Evolutionary conservation across 2,888 invertebrate species (phyloP), one percentile per base, ranked within the genome.

Genomic region (Tanytarsus gracilentus): DNA sequence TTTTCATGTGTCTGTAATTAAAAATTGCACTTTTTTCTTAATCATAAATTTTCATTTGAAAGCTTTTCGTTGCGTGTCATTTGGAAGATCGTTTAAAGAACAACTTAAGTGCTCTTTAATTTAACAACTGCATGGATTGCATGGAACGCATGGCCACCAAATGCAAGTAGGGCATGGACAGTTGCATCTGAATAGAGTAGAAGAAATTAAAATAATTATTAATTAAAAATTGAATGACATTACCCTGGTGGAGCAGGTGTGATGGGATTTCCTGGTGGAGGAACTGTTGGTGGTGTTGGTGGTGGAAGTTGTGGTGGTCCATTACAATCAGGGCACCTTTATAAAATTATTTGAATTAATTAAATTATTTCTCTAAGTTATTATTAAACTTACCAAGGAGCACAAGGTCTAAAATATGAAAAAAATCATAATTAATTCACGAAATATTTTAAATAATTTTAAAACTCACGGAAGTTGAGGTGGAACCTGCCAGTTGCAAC

Each of bases 121-220:
- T 2, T 49, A 11, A 9, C 11, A 18, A 25, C 6, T 8, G 23
- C 11, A 11, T 21, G 23, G 21, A 14, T 18, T 18, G 9, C 14
- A 18, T 3, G 48, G 48, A 11, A 48, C 11, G 8, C 48, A 48
- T 23, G 48, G 48, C 48, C 48, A 48, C 48, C 48, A 48, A 23
- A 48, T 21, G n/a, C 48, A 18, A 23, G 18, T 8, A 2, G 7
- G 7, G 18, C 18, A 16, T n/a, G n/a, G n/a, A n/a, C n/a, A n/a
- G n/a, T n/a, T n/a, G n/a, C n/a, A n/a, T n/a, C n/a, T n/a, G n/a
- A n/a, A n/a, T n/a, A n/a, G n/a, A n/a, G n/a, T n/a, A n/a, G n/a
- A n/a, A n/a, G n/a, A n/a, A n/a, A n/a, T n/a, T n/a, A n/a, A 6
- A 14, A 5, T 11, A 23, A 18, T 48, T 48, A 18, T 48, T 5